Base-by-base conservation (phyloP, 2,888 invertebrate species). In the Polyommatus icarus region DNA sequence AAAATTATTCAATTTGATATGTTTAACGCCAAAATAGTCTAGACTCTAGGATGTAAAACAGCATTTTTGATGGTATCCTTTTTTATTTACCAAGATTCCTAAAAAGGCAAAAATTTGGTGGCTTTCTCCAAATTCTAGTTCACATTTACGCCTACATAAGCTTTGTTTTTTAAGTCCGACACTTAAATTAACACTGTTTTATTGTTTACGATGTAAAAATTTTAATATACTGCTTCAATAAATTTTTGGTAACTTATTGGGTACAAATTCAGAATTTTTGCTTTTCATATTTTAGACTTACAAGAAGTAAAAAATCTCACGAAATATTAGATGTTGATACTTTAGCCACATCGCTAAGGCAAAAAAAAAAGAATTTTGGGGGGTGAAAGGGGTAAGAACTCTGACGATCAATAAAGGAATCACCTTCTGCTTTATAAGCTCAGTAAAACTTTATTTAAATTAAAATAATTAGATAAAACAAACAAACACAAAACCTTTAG, bases 121-220 rank as follows among this genome's bases (percentile, higher is more conserved):
- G 24, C 75, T 75, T 75, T 75, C 75, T 75, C 29, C 50, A 54
- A 54, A 75, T 75, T 46, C 46, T 75, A 75, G 46, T 75, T 18
- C 75, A 75, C 29, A 75, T 75, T 73, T 10, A 75, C 75, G 75
- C 54, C 75, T 75, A 75, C 75, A 29, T 72, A 54, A 50, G 15
- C 46, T 75, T 75, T 12, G 50, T 50, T 46, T 67, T 59, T 67
- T 67, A 67, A 67, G 67, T 32, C 29, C 67, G 29, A 3, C 15
- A 10, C 5, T 67, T 32, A 67, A 67, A 67, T 67, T 67, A 67
- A 67, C 67, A 67, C 29, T 7, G 29, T 67, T 67, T 67, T 67
- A 61, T 24, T 67, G 67, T 67, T 67, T 29, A 67, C 15, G 67
- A 67, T 29, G 6, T 67, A 29, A 32, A 67, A 15, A 1, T 2